These are phyloP conservation scores for Drosophila mojavensis DNA, from an alignment of 1,140 invertebrate species.

Conservation along the genomic window DNA sequence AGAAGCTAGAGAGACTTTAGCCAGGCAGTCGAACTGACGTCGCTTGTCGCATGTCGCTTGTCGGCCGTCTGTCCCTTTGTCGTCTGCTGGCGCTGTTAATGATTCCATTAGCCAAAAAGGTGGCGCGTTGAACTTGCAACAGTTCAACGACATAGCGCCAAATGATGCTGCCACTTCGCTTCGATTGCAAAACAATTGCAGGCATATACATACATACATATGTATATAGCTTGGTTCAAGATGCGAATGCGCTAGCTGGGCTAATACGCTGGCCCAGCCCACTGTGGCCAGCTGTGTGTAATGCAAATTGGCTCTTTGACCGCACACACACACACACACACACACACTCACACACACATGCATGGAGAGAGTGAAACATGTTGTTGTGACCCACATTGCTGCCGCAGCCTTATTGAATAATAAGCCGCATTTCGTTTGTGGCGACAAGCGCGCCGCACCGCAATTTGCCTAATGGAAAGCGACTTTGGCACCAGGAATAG, in stretches of 20 bases:
- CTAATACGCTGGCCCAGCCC: constrained; percentile 8
- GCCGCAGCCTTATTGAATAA: constrained; percentile 68
- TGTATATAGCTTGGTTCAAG: background rate
- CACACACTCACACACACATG: constrained; percentile 8
- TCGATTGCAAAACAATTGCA: constrained; percentile 24
- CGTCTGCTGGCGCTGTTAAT: constrained; percentile 59
- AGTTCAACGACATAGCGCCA: constrained; percentile 59
- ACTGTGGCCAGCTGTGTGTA: constrained; percentile 29
- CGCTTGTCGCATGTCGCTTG: background rate
- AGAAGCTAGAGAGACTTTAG: constrained; percentile 30
- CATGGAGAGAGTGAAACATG: background rate
- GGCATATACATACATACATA: background rate
- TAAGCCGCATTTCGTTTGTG: constrained; percentile 56
- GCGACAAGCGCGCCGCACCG: constrained; percentile 46
- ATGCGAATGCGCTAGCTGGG: constrained; percentile 14
- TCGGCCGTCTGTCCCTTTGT: background rate
- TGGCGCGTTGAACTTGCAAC: constrained; percentile 65
- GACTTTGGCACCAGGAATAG: background rate
- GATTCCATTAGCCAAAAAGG: constrained; percentile 67
- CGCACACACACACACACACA: constrained; percentile 14
- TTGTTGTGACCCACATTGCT: constrained; percentile 18
- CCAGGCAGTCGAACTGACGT: background rate
- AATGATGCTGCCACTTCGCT: background rate
- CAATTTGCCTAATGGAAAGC: constrained; percentile 74
- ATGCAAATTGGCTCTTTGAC: constrained; percentile 38